Conservation (phyloP, 2,113 vertebrate species). For the Willisornis vidua region DNA sequence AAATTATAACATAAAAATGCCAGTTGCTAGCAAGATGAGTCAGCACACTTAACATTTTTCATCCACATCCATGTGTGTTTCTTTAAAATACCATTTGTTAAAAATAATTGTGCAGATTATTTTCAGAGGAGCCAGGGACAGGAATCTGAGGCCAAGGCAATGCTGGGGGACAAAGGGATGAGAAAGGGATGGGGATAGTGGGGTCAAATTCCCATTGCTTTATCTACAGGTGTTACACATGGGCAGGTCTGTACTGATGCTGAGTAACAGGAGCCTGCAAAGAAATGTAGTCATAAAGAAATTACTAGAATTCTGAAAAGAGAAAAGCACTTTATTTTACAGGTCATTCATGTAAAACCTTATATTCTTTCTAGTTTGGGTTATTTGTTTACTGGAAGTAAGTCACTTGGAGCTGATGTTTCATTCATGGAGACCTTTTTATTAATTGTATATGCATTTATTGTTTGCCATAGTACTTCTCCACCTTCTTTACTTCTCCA, state of each 20-base stretch:
- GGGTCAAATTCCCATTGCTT: rapidly evolving
- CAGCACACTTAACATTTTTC: not conserved
- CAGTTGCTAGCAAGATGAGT: not conserved
- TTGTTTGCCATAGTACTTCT: not conserved
- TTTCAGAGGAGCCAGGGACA: not conserved
- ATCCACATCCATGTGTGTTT: not conserved
- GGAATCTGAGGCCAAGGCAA: not conserved
- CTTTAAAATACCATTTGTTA: not conserved
- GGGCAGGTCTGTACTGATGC: not conserved
- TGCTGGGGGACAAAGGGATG: not conserved
- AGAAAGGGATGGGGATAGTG: not conserved
- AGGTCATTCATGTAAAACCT: not conserved
- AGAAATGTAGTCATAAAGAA: not conserved
- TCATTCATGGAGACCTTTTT: not conserved
- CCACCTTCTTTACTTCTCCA: not conserved
- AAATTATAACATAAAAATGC: not conserved
- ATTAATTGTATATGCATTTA: not conserved
- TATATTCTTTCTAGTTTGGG: not conserved
- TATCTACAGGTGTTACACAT: not conserved
- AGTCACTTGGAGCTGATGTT: not conserved
- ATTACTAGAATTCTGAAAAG: not conserved
- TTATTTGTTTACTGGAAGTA: not conserved
- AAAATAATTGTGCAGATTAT: not conserved
- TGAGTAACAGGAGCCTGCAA: not conserved
- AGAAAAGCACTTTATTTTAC: not conserved